phyloP scores from a whole-genome alignment of 2,888 invertebrate species.

The Drosophila meridiana region DNA sequence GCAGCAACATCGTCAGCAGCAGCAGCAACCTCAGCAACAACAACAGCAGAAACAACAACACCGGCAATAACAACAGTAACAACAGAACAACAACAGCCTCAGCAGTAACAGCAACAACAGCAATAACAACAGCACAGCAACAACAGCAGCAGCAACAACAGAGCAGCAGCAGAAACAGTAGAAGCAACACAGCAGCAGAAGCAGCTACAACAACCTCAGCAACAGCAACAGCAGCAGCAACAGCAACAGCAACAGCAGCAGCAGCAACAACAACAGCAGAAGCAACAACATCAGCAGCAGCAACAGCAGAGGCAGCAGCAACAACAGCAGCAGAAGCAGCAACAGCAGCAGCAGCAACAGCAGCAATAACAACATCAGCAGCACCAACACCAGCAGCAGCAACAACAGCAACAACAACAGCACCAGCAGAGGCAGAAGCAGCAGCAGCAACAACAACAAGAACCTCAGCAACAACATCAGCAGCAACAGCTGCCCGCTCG shows the following conservation, averaged over 20 bases:
- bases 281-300: no score
- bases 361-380: not conserved
- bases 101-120: no score
- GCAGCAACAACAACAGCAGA: slow-evolving; percentile 26
- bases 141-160: no score
- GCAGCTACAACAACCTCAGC: slow-evolving; percentile 5
- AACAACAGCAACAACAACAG: slow-evolving; percentile 20
- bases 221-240: no score
- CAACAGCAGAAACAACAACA: slow-evolving; percentile 1
- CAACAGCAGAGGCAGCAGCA: slow-evolving; percentile 34
- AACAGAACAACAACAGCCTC: no score
- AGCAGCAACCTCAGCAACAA: slow-evolving; percentile 18
- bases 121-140: no score
- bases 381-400: slow-evolving; percentile 14
- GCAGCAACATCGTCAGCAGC: no score
- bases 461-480: slow-evolving; percentile 15
- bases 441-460: slow-evolving; percentile 29
- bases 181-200: no score
- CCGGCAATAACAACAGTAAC: no score
- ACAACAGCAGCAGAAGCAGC: slow-evolving; percentile 28
- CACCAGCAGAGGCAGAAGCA: slow-evolving; percentile 20
- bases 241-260: no score
- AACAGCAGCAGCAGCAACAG: not conserved
- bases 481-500: slow-evolving; percentile 34
- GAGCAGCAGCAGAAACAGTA: no score